These are phyloP conservation scores for Sinhomidia bicolor DNA, from an alignment of 2,888 invertebrate species.

Conservation along the genomic window DNA sequence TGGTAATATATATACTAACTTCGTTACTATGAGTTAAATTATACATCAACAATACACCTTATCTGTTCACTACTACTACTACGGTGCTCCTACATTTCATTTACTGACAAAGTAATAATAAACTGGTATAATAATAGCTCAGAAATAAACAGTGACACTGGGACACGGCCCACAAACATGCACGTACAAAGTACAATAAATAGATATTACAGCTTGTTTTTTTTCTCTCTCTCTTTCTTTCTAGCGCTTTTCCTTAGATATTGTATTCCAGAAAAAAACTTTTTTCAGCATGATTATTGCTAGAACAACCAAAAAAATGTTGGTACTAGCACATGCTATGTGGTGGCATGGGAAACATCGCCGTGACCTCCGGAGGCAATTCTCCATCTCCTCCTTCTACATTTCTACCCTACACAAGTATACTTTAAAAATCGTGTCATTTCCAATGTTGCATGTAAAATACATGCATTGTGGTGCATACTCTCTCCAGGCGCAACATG, in stretches of 20 bases:
- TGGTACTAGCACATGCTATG: neutral
- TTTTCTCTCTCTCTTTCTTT: neutral
- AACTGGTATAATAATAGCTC: neutral
- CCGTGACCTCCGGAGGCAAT: constrained; percentile 43
- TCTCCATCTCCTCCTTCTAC: neutral
- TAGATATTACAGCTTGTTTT: neutral
- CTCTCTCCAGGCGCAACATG: neutral
- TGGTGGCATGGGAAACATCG: neutral
- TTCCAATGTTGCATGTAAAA: constrained; percentile 23
- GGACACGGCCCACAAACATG: constrained; percentile 6
- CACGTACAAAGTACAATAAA: neutral
- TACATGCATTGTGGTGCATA: neutral
- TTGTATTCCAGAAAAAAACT: neutral
- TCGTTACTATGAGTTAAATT: constrained; percentile 1
- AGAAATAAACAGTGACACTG: neutral
- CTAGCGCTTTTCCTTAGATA: neutral
- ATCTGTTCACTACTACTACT: neutral
- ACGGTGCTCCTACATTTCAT: neutral
- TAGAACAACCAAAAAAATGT: neutral
- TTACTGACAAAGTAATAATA: constrained; percentile 13
- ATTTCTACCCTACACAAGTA: neutral
- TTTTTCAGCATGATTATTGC: constrained; percentile 18
- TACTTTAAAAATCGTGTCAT: constrained; percentile 13
- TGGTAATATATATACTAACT: neutral
- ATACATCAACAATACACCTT: constrained; percentile 5